Evolutionary conservation across 2,888 invertebrate species (phyloP), one percentile per base, ranked within the genome.

Genomic region (Periphyllus acericola): DNA sequence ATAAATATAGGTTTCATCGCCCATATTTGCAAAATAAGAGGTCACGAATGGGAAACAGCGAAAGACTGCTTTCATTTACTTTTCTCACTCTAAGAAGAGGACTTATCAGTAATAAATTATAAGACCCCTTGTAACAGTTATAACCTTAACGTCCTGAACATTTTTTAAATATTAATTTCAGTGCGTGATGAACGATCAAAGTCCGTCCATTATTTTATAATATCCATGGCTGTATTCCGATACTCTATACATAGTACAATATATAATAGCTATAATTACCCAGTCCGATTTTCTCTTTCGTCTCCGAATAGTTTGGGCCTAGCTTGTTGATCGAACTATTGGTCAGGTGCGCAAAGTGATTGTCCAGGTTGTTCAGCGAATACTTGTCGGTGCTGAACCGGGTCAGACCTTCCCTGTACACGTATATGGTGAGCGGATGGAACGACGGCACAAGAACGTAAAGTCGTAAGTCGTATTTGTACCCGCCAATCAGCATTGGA

Each of bases 281-380:
- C 90, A 95, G 94, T 89, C 96, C 96, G 89, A 96, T 94, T 90
- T 96, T 93, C 90, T 96, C 96, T 91, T 96, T 97, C 92, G 96
- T 95, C 91, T 95, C 95, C 0, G 94, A 94, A 91, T 96, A 97
- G 21, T 95, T 94, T 0, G 96, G 96, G 83, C 96, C 97, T 90
- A 95, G 93, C 92, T 97, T 98, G 92, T 98, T 98, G 76, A 98
- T 93, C 0, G 97, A 97, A 89, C 96, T 97, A 92, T 98, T 98
- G 1, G 98, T 98, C 90, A 98, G 92, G 92, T 98, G 98, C 90
- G 97, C 94, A 92, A 95, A 97, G 8, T 95, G 95, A 91, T 96
- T 96, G 91, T 95, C 95, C 79, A 98, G 93, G 90, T 96, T 96
- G 89, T 96, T 95, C 89, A 98, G 91, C 40, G 95, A 95, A 92